A percentile compares a stretch with the other conserved stretches of the same genome.
These are phyloP conservation scores for Sycobia sp. DNA, from an alignment of 1,140 invertebrate species.

Conservation along the genomic window DNA sequence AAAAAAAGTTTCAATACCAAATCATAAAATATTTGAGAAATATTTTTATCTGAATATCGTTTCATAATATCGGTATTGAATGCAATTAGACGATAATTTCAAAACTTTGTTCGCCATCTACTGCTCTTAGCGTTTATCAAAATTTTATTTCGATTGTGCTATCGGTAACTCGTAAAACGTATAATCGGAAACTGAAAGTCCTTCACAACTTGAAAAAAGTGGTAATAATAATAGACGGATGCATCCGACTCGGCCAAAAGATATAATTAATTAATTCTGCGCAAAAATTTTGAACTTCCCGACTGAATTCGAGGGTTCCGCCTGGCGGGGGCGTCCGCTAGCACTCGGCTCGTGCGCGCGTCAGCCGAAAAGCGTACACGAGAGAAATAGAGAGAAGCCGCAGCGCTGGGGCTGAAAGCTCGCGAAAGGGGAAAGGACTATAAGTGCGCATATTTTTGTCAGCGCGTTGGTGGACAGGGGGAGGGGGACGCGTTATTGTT, in stretches of 20 bases:
- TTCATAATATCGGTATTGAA: too few relatives aligned
- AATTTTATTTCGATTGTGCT: background rate
- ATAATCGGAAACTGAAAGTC: too few relatives aligned
- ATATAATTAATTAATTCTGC: slow-evolving; percentile 3
- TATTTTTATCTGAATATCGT: too few relatives aligned
- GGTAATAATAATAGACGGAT: background rate
- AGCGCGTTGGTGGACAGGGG: slow-evolving; percentile 44
- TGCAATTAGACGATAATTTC: too few relatives aligned
- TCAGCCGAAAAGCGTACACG: too few relatives aligned
- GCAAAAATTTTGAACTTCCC: slow-evolving; percentile 16
- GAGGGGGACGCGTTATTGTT: slow-evolving; percentile 60
- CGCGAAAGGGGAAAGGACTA: slow-evolving; percentile 39
- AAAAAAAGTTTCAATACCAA: too few relatives aligned
- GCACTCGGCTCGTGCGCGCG: too few relatives aligned
- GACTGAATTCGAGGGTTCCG: slow-evolving; percentile 33
- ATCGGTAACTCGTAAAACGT: background rate
- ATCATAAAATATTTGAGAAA: too few relatives aligned
- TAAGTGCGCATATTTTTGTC: slow-evolving; percentile 59
- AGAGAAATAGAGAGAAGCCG: background rate
- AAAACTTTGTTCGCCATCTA: too few relatives aligned
- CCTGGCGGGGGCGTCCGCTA: background rate
- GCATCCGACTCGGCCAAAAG: too few relatives aligned
- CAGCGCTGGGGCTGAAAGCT: background rate
- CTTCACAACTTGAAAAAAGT: background rate
- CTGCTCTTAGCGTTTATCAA: too few relatives aligned